Evolutionary conservation across 2,888 invertebrate species (phyloP).

Genomic region (Dicyrtomina minuta): DNA sequence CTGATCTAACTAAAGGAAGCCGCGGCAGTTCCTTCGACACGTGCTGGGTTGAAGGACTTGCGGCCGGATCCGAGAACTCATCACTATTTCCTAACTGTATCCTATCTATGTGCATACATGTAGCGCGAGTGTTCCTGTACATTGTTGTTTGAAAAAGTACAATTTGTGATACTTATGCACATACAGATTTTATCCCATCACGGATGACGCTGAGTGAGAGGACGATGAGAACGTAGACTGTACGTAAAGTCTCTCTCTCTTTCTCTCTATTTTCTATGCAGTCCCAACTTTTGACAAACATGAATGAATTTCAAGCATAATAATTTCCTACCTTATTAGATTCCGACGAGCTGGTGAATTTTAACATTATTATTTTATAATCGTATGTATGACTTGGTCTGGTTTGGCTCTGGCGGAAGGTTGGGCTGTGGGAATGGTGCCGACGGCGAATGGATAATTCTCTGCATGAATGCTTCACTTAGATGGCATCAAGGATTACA

Average conservation of each 20-base stretch:
- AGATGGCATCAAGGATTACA: conserved; percentile 30
- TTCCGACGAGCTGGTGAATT: neutral
- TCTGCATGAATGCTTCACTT: conserved; percentile 28
- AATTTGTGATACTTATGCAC: conserved; percentile 11
- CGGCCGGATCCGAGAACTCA: neutral
- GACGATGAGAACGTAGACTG: neutral
- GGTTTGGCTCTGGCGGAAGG: neutral
- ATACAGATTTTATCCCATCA: neutral
- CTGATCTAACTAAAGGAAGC: neutral
- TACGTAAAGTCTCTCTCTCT: neutral
- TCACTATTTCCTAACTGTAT: conserved; percentile 13
- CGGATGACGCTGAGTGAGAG: neutral
- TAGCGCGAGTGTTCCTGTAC: no score
- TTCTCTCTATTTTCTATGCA: neutral
- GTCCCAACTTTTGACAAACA: neutral
- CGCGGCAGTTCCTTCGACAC: no score
- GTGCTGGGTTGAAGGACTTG: no score
- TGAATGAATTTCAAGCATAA: conserved; percentile 9
- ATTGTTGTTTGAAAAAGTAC: conserved; percentile 3
- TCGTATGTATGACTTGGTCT: neutral
- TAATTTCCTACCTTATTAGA: neutral
- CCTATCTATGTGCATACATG: neutral
- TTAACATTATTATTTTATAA: conserved; percentile 6
- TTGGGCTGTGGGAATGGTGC: conserved; percentile 3
- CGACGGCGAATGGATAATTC: conserved; percentile 29